These are phyloP conservation scores for Drosophila ananassae DNA, from an alignment of 1,140 invertebrate species.

Conservation along the genomic window DNA sequence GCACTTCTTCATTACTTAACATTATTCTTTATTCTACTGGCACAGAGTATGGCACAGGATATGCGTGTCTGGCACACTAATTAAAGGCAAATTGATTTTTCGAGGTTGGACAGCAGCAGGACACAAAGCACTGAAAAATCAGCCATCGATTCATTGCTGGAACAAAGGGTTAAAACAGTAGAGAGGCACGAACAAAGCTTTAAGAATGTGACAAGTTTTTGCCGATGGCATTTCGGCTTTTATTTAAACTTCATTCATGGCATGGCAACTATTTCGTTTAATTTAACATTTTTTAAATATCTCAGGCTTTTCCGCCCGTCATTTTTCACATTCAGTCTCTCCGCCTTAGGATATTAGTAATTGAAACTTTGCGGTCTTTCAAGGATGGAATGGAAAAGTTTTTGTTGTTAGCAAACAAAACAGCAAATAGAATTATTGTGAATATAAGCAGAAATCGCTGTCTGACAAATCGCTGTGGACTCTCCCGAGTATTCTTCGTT, in stretches of 20 bases:
- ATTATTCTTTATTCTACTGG: neutral
- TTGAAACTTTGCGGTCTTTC: constrained; percentile 53
- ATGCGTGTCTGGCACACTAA: constrained; percentile 61
- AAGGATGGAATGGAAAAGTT: constrained; percentile 36
- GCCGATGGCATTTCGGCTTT: neutral
- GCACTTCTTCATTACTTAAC: constrained; percentile 45
- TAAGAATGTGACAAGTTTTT: neutral
- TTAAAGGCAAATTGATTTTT: constrained; percentile 67
- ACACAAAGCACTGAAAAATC: neutral
- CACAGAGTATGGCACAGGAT: constrained; percentile 11
- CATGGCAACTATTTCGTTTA: constrained; percentile 30
- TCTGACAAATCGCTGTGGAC: constrained; percentile 31
- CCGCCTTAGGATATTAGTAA: constrained; percentile 28
- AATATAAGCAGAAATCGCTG: constrained; percentile 44
- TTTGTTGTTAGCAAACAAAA: constrained; percentile 27
- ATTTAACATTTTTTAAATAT: constrained; percentile 17
- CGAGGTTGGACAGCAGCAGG: neutral
- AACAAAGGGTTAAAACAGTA: neutral
- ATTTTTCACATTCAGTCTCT: constrained; percentile 8
- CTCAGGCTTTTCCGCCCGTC: neutral
- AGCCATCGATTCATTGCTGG: constrained; percentile 20
- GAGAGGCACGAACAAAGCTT: neutral
- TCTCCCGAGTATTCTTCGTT: constrained; percentile 2
- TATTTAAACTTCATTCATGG: neutral
- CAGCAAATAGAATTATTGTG: constrained; percentile 49